Evolutionary conservation across 2,113 vertebrate species (phyloP).

Genomic region (Toxotes jaculatrix): DNA sequence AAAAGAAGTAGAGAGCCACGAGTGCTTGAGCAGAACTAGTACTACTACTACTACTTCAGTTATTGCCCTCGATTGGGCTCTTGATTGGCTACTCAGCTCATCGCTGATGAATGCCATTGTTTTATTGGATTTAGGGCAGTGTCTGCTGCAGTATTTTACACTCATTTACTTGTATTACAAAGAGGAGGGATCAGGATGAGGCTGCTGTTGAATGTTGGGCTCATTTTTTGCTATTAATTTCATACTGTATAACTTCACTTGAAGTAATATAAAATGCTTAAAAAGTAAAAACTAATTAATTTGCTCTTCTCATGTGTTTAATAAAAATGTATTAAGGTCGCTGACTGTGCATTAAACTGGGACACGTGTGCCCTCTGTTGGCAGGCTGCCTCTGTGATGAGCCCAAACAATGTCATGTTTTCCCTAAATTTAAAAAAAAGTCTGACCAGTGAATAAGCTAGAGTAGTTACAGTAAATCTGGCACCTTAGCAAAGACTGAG

Average conservation of each 20-base stretch:
- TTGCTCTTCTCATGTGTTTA: neutral
- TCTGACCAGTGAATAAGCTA: neutral
- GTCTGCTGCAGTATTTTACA: neutral
- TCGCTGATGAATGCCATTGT: too few species aligned
- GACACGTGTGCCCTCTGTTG: too few species aligned
- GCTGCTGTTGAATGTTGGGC: neutral
- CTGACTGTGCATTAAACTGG: neutral
- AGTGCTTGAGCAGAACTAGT: too few species aligned
- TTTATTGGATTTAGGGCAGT: too few species aligned
- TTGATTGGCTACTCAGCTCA: neutral
- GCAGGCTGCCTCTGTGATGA: too few species aligned
- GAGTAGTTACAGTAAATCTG: neutral
- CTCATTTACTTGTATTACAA: neutral
- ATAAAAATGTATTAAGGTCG: neutral
- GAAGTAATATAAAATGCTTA: neutral
- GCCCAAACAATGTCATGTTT: neutral
- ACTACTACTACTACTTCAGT: too few species aligned
- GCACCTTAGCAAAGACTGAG: neutral
- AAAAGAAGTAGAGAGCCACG: too few species aligned
- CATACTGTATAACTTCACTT: neutral
- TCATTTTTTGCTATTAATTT: neutral
- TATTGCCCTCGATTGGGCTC: neutral
- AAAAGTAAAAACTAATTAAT: neutral
- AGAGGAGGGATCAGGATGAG: neutral
- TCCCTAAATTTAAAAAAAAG: neutral